Evolutionary conservation across 1,140 invertebrate genomes (phyloP).

Genomic region (Drosophila neocordata): DNA sequence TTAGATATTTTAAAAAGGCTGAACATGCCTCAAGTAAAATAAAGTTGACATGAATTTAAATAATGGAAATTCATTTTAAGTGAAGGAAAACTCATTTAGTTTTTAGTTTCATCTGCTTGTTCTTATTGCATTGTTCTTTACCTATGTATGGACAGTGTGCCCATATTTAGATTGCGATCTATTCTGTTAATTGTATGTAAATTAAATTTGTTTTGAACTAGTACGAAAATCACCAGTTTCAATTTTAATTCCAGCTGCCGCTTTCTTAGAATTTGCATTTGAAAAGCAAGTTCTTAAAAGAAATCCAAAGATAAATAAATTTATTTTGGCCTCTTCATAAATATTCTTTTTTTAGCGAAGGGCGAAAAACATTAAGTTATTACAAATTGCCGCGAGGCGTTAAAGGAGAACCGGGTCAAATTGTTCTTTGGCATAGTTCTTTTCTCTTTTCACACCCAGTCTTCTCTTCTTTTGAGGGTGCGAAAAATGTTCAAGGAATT

Average conservation of each 20-base stretch:
- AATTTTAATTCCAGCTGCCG: constrained; percentile 8
- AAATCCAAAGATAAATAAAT: constrained; percentile 74
- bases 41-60: too few relatives aligned
- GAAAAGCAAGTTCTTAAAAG: constrained; percentile 46
- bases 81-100: too few relatives aligned
- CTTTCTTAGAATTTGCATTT: constrained; percentile 35
- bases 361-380: constrained; percentile 37
- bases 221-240: not conserved
- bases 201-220: not conserved
- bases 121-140: too few relatives aligned
- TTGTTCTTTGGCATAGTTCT: constrained; percentile 14
- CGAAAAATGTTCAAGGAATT: constrained; percentile 16
- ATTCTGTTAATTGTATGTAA: not conserved
- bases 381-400: constrained; percentile 27
- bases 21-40: too few relatives aligned
- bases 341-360: not conserved
- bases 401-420: not conserved
- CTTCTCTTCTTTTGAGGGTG: constrained; percentile 3
- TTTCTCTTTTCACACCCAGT: not conserved
- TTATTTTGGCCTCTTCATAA: constrained; percentile 30
- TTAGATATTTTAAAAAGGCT: too few relatives aligned
- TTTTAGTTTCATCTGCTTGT: too few relatives aligned
- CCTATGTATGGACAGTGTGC: too few relatives aligned
- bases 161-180: too few relatives aligned
- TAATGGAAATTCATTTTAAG: too few relatives aligned